Conservation (phyloP, 2,113 vertebrate genomes). For the Mystacornis crossleyi region DNA sequence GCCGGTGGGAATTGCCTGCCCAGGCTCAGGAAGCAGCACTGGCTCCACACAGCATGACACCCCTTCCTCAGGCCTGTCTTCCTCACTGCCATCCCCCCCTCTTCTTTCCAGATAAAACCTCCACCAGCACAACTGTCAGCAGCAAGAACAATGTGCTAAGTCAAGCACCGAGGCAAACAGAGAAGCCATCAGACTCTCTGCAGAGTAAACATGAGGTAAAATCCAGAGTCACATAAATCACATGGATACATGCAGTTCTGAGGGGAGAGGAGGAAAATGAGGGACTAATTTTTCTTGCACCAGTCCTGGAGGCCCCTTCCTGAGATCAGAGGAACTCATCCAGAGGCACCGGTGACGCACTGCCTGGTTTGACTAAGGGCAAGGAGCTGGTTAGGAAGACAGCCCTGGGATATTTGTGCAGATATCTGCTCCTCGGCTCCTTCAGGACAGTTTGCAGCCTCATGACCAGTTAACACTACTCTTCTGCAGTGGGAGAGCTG, state of each 20-base stretch:
- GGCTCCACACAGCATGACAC: neutral
- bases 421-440: neutral
- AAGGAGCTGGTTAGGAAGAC: neutral
- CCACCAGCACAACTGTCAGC: neutral
- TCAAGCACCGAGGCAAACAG: neutral
- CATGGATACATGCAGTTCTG: rapidly evolving
- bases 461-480: neutral
- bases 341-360: neutral
- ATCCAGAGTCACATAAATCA: constrained; percentile 36
- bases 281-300: neutral
- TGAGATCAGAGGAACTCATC: neutral
- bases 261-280: neutral
- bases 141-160: neutral
- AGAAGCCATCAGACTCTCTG: neutral
- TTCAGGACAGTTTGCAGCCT: neutral
- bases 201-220: constrained; percentile 16
- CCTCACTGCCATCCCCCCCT: neutral
- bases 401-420: neutral
- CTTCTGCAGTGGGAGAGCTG: neutral
- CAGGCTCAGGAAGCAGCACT: neutral
- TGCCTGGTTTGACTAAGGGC: neutral
- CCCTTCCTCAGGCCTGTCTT: neutral
- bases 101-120: neutral
- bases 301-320: neutral
- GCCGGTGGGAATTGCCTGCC: neutral